phyloP scores from a whole-genome alignment of 2,797 vertebrate genomes.

The Pelochelys cantorii region DNA sequence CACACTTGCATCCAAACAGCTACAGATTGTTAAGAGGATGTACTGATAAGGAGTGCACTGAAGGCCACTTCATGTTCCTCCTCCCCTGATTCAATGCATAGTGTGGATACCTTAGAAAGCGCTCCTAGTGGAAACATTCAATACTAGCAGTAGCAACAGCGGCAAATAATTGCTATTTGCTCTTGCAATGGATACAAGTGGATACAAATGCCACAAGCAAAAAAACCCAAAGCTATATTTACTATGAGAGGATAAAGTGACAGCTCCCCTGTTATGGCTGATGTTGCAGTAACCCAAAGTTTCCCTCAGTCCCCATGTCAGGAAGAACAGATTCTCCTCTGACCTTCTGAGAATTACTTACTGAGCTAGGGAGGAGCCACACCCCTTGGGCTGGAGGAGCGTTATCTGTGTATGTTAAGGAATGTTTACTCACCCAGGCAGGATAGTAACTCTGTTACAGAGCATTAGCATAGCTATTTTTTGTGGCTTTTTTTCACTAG shows the following conservation, averaged over 20 bases:
- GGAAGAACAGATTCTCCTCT: accelerated
- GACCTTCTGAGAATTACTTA: accelerated
- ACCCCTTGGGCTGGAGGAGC: background rate
- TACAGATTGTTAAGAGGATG: background rate
- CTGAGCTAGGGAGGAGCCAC: background rate
- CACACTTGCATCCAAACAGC: background rate
- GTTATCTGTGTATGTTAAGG: accelerated
- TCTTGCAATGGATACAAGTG: accelerated
- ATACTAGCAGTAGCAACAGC: background rate
- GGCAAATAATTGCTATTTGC: accelerated
- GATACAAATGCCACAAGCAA: background rate
- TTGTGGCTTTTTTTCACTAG: background rate
- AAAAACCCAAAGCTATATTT: background rate
- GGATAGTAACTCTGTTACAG: accelerated
- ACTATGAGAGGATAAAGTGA: background rate
- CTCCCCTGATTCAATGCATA: background rate
- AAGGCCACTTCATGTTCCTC: background rate
- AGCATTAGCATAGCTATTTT: accelerated
- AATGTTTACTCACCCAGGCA: background rate
- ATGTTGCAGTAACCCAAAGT: background rate
- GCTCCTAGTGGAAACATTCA: conserved; percentile 29
- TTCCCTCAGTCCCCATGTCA: background rate
- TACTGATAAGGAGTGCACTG: background rate
- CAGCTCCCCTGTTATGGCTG: background rate
- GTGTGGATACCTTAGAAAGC: background rate